These are phyloP conservation scores for Brachionus paranguensis DNA, from an alignment of 1,140 invertebrate genomes.

Conservation along the genomic window DNA sequence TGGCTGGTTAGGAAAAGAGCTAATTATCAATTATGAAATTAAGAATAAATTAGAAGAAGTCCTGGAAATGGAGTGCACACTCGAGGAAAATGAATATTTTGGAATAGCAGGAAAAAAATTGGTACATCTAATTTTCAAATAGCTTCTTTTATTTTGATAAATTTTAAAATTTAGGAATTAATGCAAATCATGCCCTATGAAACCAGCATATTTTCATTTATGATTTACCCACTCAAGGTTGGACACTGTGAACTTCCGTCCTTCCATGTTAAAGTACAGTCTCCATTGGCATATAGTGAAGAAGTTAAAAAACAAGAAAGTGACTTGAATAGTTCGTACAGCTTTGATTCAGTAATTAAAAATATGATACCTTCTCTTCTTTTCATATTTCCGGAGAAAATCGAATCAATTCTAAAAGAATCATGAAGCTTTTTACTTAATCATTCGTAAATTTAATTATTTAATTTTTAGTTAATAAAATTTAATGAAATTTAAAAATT, in stretches of 20 bases:
- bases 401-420: not conserved
- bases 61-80: not conserved
- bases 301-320: not conserved
- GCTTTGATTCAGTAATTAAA: not conserved
- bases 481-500: not conserved
- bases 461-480: constrained; percentile 7
- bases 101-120: constrained; percentile 25
- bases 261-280: not conserved
- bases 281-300: not conserved
- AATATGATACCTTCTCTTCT: constrained; percentile 19
- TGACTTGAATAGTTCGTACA: not conserved
- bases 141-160: not conserved
- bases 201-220: not conserved
- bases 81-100: constrained; percentile 34
- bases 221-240: not conserved
- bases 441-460: not conserved
- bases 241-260: not conserved
- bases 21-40: not conserved
- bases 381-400: constrained; percentile 21
- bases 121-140: not conserved
- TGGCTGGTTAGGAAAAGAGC: constrained; percentile 5
- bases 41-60: not conserved
- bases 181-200: constrained; percentile 34
- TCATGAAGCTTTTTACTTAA: not conserved
- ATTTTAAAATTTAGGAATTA: constrained; percentile 5